These are phyloP conservation scores for Henricia sp. DNA, from an alignment of 53 echinoderm and acorn worm species.

Conservation along the genomic window DNA sequence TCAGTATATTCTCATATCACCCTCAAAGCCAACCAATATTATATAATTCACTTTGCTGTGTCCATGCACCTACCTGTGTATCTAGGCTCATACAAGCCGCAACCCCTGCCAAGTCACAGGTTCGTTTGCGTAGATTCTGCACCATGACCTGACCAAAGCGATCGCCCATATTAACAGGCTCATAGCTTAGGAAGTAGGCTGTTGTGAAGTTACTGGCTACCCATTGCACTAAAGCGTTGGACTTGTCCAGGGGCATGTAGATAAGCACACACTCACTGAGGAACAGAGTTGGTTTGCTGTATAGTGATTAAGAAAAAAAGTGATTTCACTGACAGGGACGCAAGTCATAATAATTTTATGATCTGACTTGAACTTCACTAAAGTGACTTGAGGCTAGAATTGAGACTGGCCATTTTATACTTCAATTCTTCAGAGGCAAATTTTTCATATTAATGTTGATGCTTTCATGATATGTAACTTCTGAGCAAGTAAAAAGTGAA, in stretches of 20 bases:
- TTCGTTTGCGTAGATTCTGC: constrained; percentile 72
- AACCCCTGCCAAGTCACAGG: constrained; percentile 83
- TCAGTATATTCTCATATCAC: too few relatives aligned
- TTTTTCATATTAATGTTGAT: too few relatives aligned
- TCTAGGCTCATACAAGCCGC: constrained; percentile 81
- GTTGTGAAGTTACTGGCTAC: constrained; percentile 60
- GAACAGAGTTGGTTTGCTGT: constrained; percentile 96
- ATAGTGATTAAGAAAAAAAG: too few relatives aligned
- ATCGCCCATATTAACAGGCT: constrained; percentile 94
- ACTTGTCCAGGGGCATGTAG: constrained; percentile 85
- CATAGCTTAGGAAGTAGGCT: constrained; percentile 85
- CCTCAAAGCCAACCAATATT: too few relatives aligned
- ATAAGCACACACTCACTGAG: constrained; percentile 93
- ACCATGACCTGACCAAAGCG: constrained; percentile 96
- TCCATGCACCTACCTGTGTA: constrained; percentile 79
- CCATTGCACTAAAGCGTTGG: constrained; percentile 71
- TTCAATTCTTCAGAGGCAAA: too few relatives aligned
- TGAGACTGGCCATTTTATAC: too few relatives aligned
- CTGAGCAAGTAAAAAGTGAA: too few relatives aligned
- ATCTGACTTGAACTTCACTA: too few relatives aligned
- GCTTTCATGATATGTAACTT: too few relatives aligned
- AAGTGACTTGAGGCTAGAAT: too few relatives aligned
- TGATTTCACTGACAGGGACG: too few relatives aligned
- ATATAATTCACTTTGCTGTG: not conserved
- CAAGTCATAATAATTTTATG: too few relatives aligned